Evolutionary conservation across 2,797 vertebrate species (phyloP).

Genomic region (Dermochelys coriacea): DNA sequence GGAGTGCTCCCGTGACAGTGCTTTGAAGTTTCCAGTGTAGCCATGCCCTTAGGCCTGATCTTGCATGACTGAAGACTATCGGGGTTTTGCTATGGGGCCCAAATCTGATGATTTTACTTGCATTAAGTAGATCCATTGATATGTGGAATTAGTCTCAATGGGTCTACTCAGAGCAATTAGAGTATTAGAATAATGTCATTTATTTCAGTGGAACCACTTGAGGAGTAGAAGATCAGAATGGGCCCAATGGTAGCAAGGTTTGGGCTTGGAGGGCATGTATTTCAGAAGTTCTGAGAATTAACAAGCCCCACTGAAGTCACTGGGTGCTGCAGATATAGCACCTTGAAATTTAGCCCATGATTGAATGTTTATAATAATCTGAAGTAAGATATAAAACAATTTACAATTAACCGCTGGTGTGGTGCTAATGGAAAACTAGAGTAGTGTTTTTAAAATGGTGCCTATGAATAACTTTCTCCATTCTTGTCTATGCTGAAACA

Average conservation of each 20-base stretch:
- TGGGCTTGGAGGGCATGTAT: neutral
- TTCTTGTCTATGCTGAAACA: neutral
- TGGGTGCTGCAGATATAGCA: neutral
- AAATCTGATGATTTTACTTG: neutral
- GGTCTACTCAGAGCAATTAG: neutral
- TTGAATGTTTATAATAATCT: neutral
- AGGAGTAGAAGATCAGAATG: neutral
- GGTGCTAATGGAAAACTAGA: conserved; percentile 10
- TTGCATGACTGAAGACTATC: neutral
- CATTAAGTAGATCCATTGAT: neutral
- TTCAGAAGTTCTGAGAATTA: neutral
- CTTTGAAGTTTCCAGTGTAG: too few relatives aligned
- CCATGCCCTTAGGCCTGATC: neutral
- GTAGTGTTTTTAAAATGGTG: neutral
- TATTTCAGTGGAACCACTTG: neutral
- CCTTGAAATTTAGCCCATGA: neutral
- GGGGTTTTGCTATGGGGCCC: neutral
- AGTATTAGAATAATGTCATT: neutral
- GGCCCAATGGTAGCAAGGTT: neutral
- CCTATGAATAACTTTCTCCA: neutral
- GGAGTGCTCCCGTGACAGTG: too few relatives aligned
- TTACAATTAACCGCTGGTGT: neutral
- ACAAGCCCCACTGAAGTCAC: conserved; percentile 14
- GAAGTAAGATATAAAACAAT: conserved; percentile 11
- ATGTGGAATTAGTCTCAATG: neutral